Base-by-base conservation (phyloP, 35 echinoderm and acorn worm species). In the Acanthaster planci region DNA sequence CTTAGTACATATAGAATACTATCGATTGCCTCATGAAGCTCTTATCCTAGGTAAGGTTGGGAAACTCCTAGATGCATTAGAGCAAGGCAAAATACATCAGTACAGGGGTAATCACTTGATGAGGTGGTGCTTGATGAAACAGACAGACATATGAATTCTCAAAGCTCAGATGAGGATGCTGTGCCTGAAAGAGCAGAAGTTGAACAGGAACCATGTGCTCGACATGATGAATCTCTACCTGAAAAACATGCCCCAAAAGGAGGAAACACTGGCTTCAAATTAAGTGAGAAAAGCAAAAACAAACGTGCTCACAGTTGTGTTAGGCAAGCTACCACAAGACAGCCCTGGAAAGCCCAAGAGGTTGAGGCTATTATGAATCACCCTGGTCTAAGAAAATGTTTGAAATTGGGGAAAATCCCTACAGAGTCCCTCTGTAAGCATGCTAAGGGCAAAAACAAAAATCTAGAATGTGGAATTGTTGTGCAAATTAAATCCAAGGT, bases 21-120 rank as follows among this genome's bases (percentile, higher is more conserved):
- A 93, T 42, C 19, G 91, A n/a, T 81, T 93, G 34, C 91, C 91
- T 29, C 17, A 50, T 47, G 80, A 93, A 37, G 68, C 86, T n/a
- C 17, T 89, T 18, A n/a, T 87, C 16, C 39, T 93, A 1, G 80
- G 86, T 21, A 93, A 93, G 76, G 87, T 93, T 38, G 76, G 78
- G 17, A 88, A 88, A 82, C 35, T 89, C 39, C 86, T 93, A 8
- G 18, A 23, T 67, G 44, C 81, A 7, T 2, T 81, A 36, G 80
- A 85, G 51, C 77, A 90, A 60, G 86, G 91, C 8, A 37, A 39
- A 80, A 67, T 86, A 19, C 89, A 91, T 77, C 58, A 86, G 36
- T 86, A 19, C 32, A 39, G 82, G 57, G 90, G 80, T 37, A 87
- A 77, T 51, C 78, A 52, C 53, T 88, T 23, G 78, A 88, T 38